Base-by-base conservation (phyloP, 2,797 vertebrate species). In the Discoglossus pictus region DNA sequence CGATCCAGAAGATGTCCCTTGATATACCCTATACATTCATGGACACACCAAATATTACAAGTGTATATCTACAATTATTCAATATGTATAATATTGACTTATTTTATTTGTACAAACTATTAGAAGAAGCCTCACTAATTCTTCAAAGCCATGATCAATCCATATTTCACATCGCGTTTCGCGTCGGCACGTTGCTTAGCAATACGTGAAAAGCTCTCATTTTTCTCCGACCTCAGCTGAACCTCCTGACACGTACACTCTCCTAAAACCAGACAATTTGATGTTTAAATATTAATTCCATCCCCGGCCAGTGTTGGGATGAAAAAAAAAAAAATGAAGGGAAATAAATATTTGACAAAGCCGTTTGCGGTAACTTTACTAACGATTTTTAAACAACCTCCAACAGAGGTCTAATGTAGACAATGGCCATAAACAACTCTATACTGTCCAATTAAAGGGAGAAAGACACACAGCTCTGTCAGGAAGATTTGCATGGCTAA, bases 371-470 rank as follows among this genome's bases (percentile, higher is more conserved):
- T 91, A 91, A 91, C 91, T 91, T 92, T 81, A 90, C 93, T 96
- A 97, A 98, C 89, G 93, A 93, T 95, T 96, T 94, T 89, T 93
- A 92, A 96, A 90, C 92, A 92, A 91, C 93, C 93, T 94, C 94
- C 92, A 90, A 88, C 93, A 64, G 93, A 91, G 94, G 93, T 91
- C 93, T 96, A 96, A 97, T 93, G 93, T 93, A 92, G 91, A 87
- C 91, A 85, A 91, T 93, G 91, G 92, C 95, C 93, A 98, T 97
- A 98, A 98, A 98, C 95, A 97, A 95, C 92, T 96, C 93, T 90
- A 93, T 93, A 90, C 92, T 82, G 90, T 94, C 96, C 96, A 99
- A 98, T 99, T 98, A 97, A 92, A 92, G 90, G 91, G 95, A 97
- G 95, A 95, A 92, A 95, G 94, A 97, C 91, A 79, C 93, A 94